Evolutionary conservation across 2,113 vertebrate species (phyloP), one percentile per base, ranked within the genome.

Genomic region (Dolichotis patagonum): DNA sequence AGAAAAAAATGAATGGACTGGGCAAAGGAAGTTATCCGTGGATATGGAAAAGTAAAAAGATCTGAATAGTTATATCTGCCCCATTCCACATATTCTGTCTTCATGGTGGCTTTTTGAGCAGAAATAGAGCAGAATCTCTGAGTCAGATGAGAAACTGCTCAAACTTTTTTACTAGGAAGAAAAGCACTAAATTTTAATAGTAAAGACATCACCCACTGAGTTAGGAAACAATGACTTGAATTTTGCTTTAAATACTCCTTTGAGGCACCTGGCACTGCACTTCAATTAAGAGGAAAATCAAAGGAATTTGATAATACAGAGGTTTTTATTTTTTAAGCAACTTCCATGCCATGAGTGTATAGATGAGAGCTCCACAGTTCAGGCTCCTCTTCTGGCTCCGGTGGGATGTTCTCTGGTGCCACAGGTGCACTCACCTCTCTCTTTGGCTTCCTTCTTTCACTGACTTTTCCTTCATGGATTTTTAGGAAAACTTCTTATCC

Each of bases 401-500:
- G 99, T 99, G n/a, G 99, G 83, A 99, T 99, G 1, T 52, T 98
- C 98, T 97, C 99, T 99, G 38, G 99, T 94, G 98, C 97, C 95
- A 98, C 98, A 65, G 99, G 99, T 99, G 99, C 99, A 20, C 99
- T 98, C 99, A 95, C 96, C 99, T 11, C 98, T 98, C 98, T 99
- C 97, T 98, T 99, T 99, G 91, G 99, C 99, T 97, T 99, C 99
- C 78, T 98, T 96, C 87, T 99, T 99, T 97, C 97, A 99, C 97
- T 80, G 98, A 98, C 99, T 99, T 2, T 99, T 99, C 99, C 95
- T 99, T 99, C 91, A 99, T 99, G 0, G 0, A 99, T 99, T 98
- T 99, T 98, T 98, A 99, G 98, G 97, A 99, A 99, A 92, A 99
- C 99, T 98, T 99, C 99, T 96, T 99, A 98, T 99, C 99, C 99